phyloP scores from a whole-genome alignment of 2,113 vertebrate species.

The Ondatra zibethicus region DNA sequence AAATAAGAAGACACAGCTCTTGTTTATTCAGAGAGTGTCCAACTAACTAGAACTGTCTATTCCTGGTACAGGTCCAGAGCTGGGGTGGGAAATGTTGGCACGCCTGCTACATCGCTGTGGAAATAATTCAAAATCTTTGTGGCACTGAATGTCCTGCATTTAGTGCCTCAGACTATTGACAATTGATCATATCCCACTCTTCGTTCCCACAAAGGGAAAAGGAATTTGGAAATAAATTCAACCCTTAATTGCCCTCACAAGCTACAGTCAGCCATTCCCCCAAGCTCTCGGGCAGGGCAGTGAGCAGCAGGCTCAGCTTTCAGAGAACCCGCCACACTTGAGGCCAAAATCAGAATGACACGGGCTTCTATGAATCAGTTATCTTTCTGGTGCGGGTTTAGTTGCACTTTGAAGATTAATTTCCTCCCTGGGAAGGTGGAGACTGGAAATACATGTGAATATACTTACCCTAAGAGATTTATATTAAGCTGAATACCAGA shows the following conservation, averaged over 20 bases:
- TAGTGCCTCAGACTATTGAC: neutral
- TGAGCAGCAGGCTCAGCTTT: slow-evolving; percentile 61
- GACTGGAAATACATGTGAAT: slow-evolving; percentile 28
- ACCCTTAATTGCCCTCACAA: neutral
- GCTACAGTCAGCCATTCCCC: neutral
- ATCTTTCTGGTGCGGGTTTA: slow-evolving; percentile 74
- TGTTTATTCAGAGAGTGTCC: neutral
- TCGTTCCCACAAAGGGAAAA: slow-evolving; percentile 40
- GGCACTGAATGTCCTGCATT: neutral
- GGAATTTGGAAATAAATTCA: slow-evolving; percentile 11
- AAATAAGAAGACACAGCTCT: neutral
- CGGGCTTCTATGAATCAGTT: slow-evolving; percentile 57
- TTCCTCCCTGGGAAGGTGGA: slow-evolving; percentile 48
- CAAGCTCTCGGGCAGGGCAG: slow-evolving; percentile 47
- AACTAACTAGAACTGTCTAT: neutral
- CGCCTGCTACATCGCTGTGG: neutral
- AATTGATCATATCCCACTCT: neutral
- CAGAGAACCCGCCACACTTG: neutral
- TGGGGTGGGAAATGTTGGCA: neutral
- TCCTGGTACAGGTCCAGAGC: neutral
- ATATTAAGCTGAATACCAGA: slow-evolving; percentile 61
- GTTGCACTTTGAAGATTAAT: slow-evolving; percentile 75
- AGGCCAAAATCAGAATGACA: slow-evolving; percentile 49
- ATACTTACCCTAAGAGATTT: slow-evolving; percentile 45
- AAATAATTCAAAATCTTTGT: slow-evolving; percentile 18